These are phyloP conservation scores for Cladopsammia gracilis DNA, from an alignment of 64 coral and sea anemone genomes.

Conservation along the genomic window DNA sequence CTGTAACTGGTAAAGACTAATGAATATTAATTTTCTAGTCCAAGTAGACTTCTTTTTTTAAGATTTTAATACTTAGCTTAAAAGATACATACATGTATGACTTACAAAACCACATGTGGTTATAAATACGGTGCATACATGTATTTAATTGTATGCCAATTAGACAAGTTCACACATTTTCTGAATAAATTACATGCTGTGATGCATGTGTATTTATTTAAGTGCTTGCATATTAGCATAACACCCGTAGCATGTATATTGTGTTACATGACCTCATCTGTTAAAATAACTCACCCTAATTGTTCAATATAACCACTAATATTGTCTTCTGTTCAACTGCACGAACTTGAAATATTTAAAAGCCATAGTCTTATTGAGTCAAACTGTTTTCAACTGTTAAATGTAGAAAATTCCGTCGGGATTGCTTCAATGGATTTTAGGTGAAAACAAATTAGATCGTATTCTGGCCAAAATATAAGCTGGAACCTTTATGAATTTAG, in stretches of 20 bases:
- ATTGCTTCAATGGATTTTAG: neutral
- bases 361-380: neutral
- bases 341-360: neutral
- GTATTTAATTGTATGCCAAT: neutral
- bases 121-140: neutral
- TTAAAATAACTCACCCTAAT: constrained; percentile 2
- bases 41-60: neutral
- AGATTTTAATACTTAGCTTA: neutral
- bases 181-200: constrained; percentile 33
- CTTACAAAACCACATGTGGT: neutral
- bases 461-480: neutral
- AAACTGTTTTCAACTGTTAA: neutral
- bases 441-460: neutral
- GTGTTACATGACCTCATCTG: constrained; percentile 2
- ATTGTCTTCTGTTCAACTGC: neutral
- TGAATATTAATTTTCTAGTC: neutral
- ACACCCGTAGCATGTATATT: neutral
- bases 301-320: constrained; percentile 1
- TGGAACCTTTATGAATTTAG: neutral
- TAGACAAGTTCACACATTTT: neutral
- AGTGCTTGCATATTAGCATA: constrained; percentile 1
- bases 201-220: neutral
- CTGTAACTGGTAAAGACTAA: neutral
- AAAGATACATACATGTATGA: neutral
- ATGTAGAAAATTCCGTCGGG: neutral